Conservation (phyloP, 2,888 invertebrate species). For the Eubasilissa splendida region DNA sequence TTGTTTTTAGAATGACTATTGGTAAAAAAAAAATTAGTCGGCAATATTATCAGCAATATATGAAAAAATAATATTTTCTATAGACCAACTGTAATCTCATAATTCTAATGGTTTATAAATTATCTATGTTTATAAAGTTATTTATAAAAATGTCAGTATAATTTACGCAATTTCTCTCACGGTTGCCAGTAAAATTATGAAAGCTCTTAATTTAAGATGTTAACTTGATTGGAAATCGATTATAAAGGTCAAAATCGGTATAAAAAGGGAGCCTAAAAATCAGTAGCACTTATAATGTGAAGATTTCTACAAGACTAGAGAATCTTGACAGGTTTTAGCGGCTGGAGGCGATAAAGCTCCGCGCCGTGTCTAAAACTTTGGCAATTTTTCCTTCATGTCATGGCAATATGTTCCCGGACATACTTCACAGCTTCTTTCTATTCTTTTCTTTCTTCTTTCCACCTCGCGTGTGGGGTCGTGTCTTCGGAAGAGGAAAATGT, state of each 20-base stretch:
- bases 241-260: not conserved
- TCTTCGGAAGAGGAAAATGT: constrained; percentile 35
- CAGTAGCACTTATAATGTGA: constrained; percentile 13
- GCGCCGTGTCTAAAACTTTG: constrained; percentile 56
- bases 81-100: too few species aligned
- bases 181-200: too few species aligned
- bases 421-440: constrained; percentile 47
- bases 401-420: constrained; percentile 56
- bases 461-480: constrained; percentile 39
- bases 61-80: too few species aligned
- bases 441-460: constrained; percentile 9
- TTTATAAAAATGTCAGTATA: too few species aligned
- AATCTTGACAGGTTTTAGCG: constrained; percentile 17
- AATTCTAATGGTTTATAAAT: too few species aligned
- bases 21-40: too few species aligned
- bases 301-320: constrained; percentile 27
- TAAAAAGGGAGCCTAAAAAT: not conserved
- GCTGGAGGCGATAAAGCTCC: constrained; percentile 50
- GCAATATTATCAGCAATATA: too few species aligned
- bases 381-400: constrained; percentile 58
- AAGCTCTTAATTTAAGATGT: too few species aligned
- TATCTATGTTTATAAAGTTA: too few species aligned
- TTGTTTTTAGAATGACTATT: too few species aligned
- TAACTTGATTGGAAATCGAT: too few species aligned
- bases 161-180: too few species aligned